These are phyloP conservation scores for Pungitius pungitius DNA, from an alignment of 2,113 vertebrate species.

Conservation along the genomic window DNA sequence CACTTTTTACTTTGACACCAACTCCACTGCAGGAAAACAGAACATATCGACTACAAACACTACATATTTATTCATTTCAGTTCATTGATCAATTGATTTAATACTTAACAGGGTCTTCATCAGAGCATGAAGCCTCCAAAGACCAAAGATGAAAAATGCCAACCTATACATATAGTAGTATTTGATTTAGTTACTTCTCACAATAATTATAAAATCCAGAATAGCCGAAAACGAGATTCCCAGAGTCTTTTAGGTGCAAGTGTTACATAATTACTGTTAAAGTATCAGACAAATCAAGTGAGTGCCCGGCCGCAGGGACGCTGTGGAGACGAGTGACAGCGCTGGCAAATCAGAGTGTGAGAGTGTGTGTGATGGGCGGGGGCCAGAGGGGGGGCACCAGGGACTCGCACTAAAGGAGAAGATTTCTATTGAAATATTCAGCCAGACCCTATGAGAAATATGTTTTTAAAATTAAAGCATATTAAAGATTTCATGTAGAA, in stretches of 20 bases:
- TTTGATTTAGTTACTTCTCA: neutral
- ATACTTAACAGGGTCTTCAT: neutral
- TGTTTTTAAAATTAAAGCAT: neutral
- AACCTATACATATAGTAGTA: neutral
- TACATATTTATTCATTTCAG: neutral
- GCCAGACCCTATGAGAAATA: neutral
- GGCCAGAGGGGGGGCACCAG: too few relatives aligned
- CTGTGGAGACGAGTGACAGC: too few relatives aligned
- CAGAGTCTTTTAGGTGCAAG: neutral
- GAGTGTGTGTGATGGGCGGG: too few relatives aligned
- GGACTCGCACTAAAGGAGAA: too few relatives aligned
- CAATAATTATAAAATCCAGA: neutral
- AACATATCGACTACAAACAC: neutral
- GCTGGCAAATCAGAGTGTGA: too few relatives aligned
- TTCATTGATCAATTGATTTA: neutral
- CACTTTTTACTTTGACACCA: slow-evolving; percentile 42
- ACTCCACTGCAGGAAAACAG: neutral
- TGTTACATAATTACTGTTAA: neutral
- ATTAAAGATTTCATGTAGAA: neutral
- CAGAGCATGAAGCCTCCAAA: neutral
- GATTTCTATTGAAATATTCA: neutral
- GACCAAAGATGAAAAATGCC: neutral
- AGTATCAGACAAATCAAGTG: neutral
- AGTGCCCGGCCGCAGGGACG: too few relatives aligned
- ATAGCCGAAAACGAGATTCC: neutral